Percentiles rank a stretch among this genome's conserved stretches.
Conservation (phyloP, 1,140 invertebrate genomes). For the Trichonephila clavata region DNA sequence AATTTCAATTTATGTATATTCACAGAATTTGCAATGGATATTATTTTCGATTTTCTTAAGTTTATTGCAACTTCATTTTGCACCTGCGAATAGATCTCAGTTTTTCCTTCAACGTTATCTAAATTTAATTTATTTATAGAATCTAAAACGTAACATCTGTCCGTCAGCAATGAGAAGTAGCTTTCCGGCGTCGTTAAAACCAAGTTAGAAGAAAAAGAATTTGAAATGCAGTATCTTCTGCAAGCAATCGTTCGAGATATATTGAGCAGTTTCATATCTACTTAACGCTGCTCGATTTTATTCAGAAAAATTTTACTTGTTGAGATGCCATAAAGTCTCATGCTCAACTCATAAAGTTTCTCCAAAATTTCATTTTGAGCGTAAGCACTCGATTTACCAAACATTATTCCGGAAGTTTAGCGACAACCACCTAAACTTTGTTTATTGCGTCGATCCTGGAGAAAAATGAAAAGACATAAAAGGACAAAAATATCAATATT, state of each 20-base stretch:
- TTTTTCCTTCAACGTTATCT: neutral
- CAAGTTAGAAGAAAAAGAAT: neutral
- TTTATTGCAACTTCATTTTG: neutral
- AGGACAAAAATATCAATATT: constrained; percentile 53
- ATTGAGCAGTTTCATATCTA: constrained; percentile 24
- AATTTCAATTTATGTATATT: too few relatives aligned
- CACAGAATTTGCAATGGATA: too few relatives aligned
- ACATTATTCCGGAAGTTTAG: constrained; percentile 70
- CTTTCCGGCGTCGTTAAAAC: neutral
- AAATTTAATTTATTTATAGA: neutral
- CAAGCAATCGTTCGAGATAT: neutral
- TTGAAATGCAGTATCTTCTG: neutral
- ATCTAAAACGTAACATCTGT: neutral
- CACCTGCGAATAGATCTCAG: neutral
- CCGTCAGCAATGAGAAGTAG: neutral
- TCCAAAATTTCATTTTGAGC: constrained; percentile 59
- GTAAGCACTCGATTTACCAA: constrained; percentile 63
- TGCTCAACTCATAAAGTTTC: constrained; percentile 30
- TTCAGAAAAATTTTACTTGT: constrained; percentile 21
- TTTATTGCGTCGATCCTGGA: neutral
- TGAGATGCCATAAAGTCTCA: constrained; percentile 47
- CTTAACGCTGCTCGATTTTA: neutral
- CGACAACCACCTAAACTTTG: constrained; percentile 17
- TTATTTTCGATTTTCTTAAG: too few relatives aligned
- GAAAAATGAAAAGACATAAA: constrained; percentile 51